phyloP scores from a whole-genome alignment of 2,113 vertebrate species.

The Noctilio leporinus region DNA sequence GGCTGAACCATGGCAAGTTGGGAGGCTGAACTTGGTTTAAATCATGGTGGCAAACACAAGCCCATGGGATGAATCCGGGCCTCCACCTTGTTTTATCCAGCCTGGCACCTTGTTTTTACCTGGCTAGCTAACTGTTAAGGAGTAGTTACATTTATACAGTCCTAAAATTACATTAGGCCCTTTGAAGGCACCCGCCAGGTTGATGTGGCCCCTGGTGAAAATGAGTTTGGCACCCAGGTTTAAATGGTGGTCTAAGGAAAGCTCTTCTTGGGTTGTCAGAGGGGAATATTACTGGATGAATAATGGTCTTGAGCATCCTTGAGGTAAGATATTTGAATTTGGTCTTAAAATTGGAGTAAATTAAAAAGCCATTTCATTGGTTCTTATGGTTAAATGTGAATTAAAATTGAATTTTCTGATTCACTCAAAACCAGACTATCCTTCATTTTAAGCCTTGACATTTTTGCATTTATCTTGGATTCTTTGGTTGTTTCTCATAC shows the following conservation, averaged over 20 bases:
- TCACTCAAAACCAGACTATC: constrained; percentile 11
- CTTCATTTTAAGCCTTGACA: constrained; percentile 37
- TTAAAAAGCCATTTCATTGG: constrained; percentile 35
- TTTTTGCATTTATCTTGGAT: constrained; percentile 44
- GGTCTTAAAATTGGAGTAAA: constrained; percentile 50
- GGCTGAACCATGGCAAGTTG: not conserved
- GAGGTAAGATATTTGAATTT: constrained; percentile 42
- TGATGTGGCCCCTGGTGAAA: too few species aligned
- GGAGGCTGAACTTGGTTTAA: constrained; percentile 10
- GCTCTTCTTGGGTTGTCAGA: not conserved
- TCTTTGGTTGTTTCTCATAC: constrained; percentile 32
- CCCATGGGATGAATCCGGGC: too few species aligned
- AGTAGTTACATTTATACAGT: too few species aligned
- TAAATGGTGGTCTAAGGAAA: constrained; percentile 3
- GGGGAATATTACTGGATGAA: constrained; percentile 2
- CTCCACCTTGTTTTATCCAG: too few species aligned
- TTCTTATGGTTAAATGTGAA: constrained; percentile 34
- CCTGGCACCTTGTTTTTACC: too few species aligned
- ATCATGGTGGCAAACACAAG: too few species aligned
- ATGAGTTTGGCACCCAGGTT: too few species aligned
- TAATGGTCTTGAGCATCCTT: constrained; percentile 16
- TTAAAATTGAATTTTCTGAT: constrained; percentile 47
- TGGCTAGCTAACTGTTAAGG: too few species aligned
- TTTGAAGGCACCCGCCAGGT: too few species aligned
- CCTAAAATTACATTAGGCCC: too few species aligned